Evolutionary conservation across 1,140 invertebrate genomes (phyloP), one percentile per base, ranked within the genome.

Genomic region (Drosophila erecta): DNA sequence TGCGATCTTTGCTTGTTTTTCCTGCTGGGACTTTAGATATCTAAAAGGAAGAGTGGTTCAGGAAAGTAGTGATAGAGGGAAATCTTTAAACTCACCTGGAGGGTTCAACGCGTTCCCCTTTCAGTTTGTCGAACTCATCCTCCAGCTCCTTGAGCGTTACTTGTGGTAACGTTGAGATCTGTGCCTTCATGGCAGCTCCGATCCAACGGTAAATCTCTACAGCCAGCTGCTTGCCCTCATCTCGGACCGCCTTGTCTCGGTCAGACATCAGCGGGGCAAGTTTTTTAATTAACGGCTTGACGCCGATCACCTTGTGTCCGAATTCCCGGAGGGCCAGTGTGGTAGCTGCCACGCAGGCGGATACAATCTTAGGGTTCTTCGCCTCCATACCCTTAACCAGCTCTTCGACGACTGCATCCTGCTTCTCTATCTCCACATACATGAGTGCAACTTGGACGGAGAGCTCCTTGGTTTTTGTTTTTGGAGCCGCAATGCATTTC

Each of bases 371-470:
- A 0, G 98, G 98, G 93, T 98, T 98, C 93, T 99, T 99, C 61
- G 96, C 95, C 76, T 98, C 97, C 91, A 98, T 96, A 27, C 98
- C 98, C 93, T 98, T 98, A 4, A 98, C 93, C 6, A 99, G 93
- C 93, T 98, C 98, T 86, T 99, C 98, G 91, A 97, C 93, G 1
- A 98, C 97, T 40, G 95, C 92, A 79, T 99, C 98, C 70, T 97
- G 96, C 92, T 98, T 99, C 90, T 99, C 98, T 79, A 98, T 98
- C 94, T 99, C 98, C 79, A 99, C 95, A 90, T 96, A 99, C 96
- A 98, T 97, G 46, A 99, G 93, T 2, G 95, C 95, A 58, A 99
- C 95, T 92, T 98, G 97, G 41, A 96, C 93, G 7, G 97, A 96
- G 14, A 98, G 93, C 69, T 99, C 98, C 93, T 97, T 98, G 3